Conservation (phyloP, 2,797 vertebrate genomes). For the Gymnopithys bicolor region DNA sequence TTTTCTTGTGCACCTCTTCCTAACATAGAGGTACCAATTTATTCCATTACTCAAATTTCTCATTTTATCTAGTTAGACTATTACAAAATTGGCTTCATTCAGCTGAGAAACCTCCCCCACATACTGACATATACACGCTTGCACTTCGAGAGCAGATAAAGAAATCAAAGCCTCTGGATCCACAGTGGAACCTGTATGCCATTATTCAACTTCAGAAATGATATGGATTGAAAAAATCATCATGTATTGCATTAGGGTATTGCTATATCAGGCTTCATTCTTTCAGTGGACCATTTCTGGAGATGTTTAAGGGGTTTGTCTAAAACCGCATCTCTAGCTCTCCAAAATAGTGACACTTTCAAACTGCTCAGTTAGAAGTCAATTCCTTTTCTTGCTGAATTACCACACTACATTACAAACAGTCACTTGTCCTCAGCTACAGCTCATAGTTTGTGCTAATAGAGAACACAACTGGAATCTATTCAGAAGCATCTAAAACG, state of each 20-base stretch:
- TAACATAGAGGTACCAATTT: slow-evolving; percentile 33
- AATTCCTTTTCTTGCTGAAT: neutral
- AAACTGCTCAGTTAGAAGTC: neutral
- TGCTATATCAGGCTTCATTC: neutral
- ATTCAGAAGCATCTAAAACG: neutral
- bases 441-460: neutral
- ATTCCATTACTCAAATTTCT: slow-evolving; percentile 53
- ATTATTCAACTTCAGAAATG: neutral
- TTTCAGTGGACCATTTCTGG: neutral
- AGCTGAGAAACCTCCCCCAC: neutral
- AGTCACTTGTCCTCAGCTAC: neutral
- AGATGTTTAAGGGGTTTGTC: neutral
- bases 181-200: neutral
- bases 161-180: neutral
- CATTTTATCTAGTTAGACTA: neutral
- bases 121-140: neutral
- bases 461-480: neutral
- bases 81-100: neutral
- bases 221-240: neutral
- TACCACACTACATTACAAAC: neutral
- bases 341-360: neutral
- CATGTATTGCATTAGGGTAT: neutral
- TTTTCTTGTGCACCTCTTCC: neutral
- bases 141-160: neutral
- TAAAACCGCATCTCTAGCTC: neutral